Evolutionary conservation across 2,113 vertebrate genomes (phyloP).

Genomic region (Phodopus roborovskii): DNA sequence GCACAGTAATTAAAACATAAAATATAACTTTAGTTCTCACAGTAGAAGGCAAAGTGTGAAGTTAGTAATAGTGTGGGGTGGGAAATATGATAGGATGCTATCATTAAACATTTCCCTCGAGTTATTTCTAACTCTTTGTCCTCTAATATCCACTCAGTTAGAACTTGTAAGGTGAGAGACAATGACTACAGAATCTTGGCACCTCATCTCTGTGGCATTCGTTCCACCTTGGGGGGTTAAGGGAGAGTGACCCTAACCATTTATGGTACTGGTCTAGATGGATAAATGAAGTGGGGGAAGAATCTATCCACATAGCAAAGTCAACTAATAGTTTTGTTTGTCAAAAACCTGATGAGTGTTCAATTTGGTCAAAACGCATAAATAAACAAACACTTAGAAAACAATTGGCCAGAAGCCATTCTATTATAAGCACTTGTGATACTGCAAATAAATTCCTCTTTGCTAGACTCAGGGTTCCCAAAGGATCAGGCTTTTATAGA

Average conservation of each 20-base stretch:
- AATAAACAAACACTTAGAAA: slow-evolving; percentile 16
- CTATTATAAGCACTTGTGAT: neutral
- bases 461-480: neutral
- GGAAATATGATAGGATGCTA: neutral
- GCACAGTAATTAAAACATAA: neutral
- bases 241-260: neutral
- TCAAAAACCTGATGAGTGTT: neutral
- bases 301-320: neutral
- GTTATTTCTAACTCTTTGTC: slow-evolving; percentile 18
- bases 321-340: neutral
- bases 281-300: neutral
- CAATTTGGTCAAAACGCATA: neutral
- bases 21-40: neutral
- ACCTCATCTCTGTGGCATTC: neutral
- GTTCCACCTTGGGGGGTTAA: neutral
- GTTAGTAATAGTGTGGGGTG: neutral
- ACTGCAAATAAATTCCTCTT: neutral
- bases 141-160: neutral
- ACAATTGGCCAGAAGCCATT: neutral
- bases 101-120: neutral
- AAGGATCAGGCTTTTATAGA: neutral
- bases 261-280: neutral
- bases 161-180: neutral
- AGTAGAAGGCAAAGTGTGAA: neutral
- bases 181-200: neutral